Evolutionary conservation across 2,797 vertebrate species (phyloP), one percentile per base, ranked within the genome.

Genomic region (Sorex maritimensis): DNA sequence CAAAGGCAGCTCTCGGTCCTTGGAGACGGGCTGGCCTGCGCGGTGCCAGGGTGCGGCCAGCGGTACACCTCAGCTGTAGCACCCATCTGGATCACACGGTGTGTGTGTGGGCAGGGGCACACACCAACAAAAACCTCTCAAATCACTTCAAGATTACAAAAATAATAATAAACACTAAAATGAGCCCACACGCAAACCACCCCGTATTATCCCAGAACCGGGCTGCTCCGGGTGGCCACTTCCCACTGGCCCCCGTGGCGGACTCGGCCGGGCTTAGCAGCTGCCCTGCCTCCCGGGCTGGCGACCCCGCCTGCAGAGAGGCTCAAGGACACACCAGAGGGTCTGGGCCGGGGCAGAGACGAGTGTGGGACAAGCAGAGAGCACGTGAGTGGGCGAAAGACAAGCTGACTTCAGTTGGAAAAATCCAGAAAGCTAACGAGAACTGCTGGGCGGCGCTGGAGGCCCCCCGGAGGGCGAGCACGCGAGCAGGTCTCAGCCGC

Each of bases 1-100:
- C 98, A 98, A 97, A 95, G 96, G 94, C 85, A 97, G 81, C 94
- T 21, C 95, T 97, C 95, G 96, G 93, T 98, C 93, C 34, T 34
- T 34, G 34, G 34, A 34, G 34, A 34, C 34, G 34, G 34, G 34
- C 34, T 34, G 34, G 34, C 34, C 34, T 34, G 34, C 34, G 34
- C 34, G 34, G 34, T 34, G 34, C 34, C 34, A 34, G 34, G 34
- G 34, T 34, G 34, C 34, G 34, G 34, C 34, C 34, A 34, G 34
- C 34, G 34, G 34, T 34, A 34, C 34, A 34, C 89, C 86, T n/a
- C 58, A 91, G 90, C 93, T 90, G 87, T 95, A 97, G 97, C 97
- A 97, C 97, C 96, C 96, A 97, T 94, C 96, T 97, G 95, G 95
- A 97, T 97, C 94, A 96, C 89, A 92, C 89, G 85, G 58, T 6